phyloP scores from a whole-genome alignment of 2,113 vertebrate species.

The Embiotoca jacksoni region DNA sequence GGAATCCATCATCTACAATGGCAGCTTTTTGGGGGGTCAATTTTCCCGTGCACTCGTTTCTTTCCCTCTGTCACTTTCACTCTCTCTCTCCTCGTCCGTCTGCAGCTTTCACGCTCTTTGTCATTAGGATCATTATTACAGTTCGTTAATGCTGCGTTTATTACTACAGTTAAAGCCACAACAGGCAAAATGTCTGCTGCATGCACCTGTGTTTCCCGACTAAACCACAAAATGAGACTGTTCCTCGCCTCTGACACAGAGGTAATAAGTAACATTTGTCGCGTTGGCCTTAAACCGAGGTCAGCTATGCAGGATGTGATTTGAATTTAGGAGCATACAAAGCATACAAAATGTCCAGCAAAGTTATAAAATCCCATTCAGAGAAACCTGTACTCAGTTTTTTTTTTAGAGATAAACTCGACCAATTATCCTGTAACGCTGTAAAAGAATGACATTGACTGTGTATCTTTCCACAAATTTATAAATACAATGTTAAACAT shows the following conservation, averaged over 20 bases:
- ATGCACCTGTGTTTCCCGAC: slow-evolving; percentile 10
- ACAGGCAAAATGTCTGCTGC: not conserved
- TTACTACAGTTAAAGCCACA: slow-evolving; percentile 32
- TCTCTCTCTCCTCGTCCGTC: slow-evolving; percentile 60
- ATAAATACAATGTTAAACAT: not conserved
- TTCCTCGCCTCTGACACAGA: not conserved
- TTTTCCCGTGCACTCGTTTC: slow-evolving; percentile 85
- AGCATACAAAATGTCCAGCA: not conserved
- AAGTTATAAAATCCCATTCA: not conserved
- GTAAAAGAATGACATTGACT: too few species aligned
- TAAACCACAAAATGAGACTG: slow-evolving; percentile 14
- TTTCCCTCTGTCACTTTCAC: slow-evolving; percentile 77
- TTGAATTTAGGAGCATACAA: not conserved
- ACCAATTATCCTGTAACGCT: too few species aligned
- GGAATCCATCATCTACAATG: slow-evolving; percentile 97
- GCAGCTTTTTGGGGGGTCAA: slow-evolving; percentile 91
- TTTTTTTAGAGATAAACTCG: too few species aligned
- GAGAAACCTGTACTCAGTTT: too few species aligned
- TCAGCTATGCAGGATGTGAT: not conserved
- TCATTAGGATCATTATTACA: slow-evolving; percentile 53
- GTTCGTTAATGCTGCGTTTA: slow-evolving; percentile 32
- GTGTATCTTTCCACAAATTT: too few species aligned
- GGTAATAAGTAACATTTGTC: not conserved
- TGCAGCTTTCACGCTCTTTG: slow-evolving; percentile 46
- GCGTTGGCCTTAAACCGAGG: not conserved